A percentile compares a stretch with the other conserved stretches of the same genome.
Evolutionary conservation across 2,113 vertebrate genomes (phyloP).

Genomic region (Sprattus sprattus): DNA sequence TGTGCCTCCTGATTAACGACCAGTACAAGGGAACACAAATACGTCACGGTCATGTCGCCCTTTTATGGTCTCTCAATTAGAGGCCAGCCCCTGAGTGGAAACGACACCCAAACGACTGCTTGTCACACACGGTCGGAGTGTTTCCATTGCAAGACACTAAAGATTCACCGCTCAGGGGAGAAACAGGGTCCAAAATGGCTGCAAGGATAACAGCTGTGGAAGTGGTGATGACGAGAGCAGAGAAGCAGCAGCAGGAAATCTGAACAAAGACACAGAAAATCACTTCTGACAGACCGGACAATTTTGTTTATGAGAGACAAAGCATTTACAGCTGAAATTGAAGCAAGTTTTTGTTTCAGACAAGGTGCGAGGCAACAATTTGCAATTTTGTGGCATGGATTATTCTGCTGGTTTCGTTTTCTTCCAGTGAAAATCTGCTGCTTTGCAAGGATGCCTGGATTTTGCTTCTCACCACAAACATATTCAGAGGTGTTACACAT

Average conservation of each 20-base stretch:
- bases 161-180: not conserved
- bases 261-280: not conserved
- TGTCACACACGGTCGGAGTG: not conserved
- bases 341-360: not conserved
- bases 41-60: not conserved
- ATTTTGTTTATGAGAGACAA: no score
- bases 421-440: not conserved
- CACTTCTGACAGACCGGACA: not conserved
- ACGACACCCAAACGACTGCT: not conserved
- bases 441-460: not conserved
- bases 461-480: slow-evolving; percentile 13
- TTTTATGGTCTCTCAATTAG: not conserved
- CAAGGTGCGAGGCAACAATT: not conserved
- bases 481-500: not conserved
- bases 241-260: not conserved
- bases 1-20: not conserved
- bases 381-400: not conserved
- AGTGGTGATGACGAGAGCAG: not conserved
- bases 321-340: not conserved
- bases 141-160: not conserved
- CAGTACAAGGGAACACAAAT: not conserved
- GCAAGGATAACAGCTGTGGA: not conserved
- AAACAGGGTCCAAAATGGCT: not conserved
- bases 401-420: not conserved
- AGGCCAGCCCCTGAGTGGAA: not conserved